Evolutionary conservation across 2,113 vertebrate genomes (phyloP), one percentile per base, ranked within the genome.

Genomic region (Leptosomus discolor): DNA sequence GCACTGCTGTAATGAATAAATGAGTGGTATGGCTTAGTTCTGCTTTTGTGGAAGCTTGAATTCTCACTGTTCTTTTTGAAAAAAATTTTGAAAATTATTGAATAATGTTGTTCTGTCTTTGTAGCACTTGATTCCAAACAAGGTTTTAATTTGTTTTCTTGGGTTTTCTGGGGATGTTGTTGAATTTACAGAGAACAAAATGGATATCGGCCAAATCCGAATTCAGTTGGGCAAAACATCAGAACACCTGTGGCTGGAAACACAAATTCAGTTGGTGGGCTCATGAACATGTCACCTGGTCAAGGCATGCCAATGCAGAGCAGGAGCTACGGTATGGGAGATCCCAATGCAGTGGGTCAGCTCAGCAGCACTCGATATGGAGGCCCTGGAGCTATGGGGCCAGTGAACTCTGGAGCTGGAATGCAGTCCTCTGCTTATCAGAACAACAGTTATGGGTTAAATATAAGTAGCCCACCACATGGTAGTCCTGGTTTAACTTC

Each of bases 381-480:
- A 53, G 82, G 96, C 69, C 89, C 98, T 51, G 90, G 96, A 48
- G 98, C 53, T 73, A 82, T 98, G 34, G 96, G 96, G 21, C 77
- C 97, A 6, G 19, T 97, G 85, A 98, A 92, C 69, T 91, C 98
- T 15, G 98, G 91, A 50, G 81, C 97, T 0, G 95, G 95, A 82
- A 92, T 98, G 92, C 99, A 98, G 88, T 98, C 99, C 43, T 97
- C 98, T 80, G 98, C 98, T 60, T 99, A 99, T 89, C 99, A 99
- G 73, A 98, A 95, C 90, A 99, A 73, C 80, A 98, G 65, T 43
- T 99, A 99, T 5, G 98, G 99, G 11, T 97, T 99, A 97, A 99
- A 94, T 81, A 99, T 99, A 98, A 99, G 97, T 22, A 99, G 99
- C 74, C 99, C 99, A 21, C 98, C 99, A 1, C 99, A 99, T 36